phyloP scores from a whole-genome alignment of 2,797 vertebrate species.

The Galago senegalensis region DNA sequence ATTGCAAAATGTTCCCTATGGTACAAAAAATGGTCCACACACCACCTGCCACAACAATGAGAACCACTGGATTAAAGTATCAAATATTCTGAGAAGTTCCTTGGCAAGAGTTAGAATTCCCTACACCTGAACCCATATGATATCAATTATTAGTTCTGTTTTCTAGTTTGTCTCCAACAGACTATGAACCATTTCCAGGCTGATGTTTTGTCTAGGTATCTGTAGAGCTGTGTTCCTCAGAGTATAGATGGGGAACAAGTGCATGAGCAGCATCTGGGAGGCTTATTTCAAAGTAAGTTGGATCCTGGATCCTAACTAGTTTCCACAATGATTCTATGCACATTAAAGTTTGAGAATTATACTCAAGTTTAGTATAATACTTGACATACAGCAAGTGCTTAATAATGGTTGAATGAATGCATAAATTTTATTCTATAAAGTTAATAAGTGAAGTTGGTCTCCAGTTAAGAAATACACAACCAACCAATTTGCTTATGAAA shows the following conservation, averaged over 20 bases:
- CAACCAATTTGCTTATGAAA: conserved; percentile 38
- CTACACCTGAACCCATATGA: neutral
- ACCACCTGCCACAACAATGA: neutral
- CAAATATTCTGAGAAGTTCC: conserved; percentile 14
- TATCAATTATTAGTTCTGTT: conserved; percentile 16
- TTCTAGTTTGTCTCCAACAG: conserved; percentile 14
- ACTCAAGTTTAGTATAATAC: neutral
- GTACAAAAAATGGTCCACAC: neutral
- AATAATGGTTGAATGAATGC: conserved; percentile 10
- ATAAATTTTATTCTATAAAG: neutral
- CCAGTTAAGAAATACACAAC: conserved; percentile 42
- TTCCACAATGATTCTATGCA: conserved; percentile 16
- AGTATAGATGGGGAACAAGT: neutral
- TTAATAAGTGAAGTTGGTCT: conserved; percentile 30
- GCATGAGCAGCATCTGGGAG: neutral
- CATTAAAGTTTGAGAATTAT: conserved; percentile 17
- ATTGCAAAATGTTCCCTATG: neutral
- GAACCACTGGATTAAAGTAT: conserved; percentile 4
- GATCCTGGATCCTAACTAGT: conserved; percentile 5
- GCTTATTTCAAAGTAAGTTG: neutral
- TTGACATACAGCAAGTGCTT: neutral
- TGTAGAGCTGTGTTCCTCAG: conserved; percentile 26
- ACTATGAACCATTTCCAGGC: neutral
- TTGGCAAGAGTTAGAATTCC: neutral
- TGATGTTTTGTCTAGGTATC: neutral